Evolutionary conservation across 2,797 vertebrate genomes (phyloP), one percentile per base, ranked within the genome.

Genomic region (Trichosurus vulpecula): DNA sequence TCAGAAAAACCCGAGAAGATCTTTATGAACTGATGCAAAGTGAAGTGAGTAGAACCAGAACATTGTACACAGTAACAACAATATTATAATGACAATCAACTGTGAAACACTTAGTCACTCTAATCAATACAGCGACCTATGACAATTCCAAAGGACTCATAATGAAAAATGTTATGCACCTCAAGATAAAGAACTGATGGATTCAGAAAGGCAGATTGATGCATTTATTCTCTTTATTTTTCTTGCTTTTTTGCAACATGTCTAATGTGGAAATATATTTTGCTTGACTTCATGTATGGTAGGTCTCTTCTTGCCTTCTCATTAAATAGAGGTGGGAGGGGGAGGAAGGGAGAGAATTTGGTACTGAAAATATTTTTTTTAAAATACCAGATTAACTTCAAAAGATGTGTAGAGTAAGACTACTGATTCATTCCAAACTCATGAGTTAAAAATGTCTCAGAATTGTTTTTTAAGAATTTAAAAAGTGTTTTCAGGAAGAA

Each of bases 401-500:
- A 94, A 97, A 95, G 22, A 93, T 81, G n/a, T 41, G 35, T 66
- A 57, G 94, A 91, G 27, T 91, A 54, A 95, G 92, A 9, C 61
- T 31, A n/a, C 35, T 6, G 35, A n/a, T 66, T 66, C 61, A 94
- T 92, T 92, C 35, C 16, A 90, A 92, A 91, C 54, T 31, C 52
- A 47, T 52, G 35, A n/a, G 57, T 66, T 94, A 52, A 81, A 90
- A 96, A 90, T 92, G 25, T 90, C 30, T 51, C 31, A 87, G 87
- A 93, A 90, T 94, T 90, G 56, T 93, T 90, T 97, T 89, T 94
- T 89, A 66, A 74, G 16, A n/a, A 41, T 74, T 74, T 74, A 74
- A 74, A 74, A 74, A 74, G 58, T n/a, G 35, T 66, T 66, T 66
- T 16, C 12, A 66, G 61, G 61, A 74, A 55, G 55, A 74, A 58